Evolutionary conservation across 2,888 invertebrate species (phyloP), one percentile per base, ranked within the genome.

Genomic region (Tuberolachnus salignus): DNA sequence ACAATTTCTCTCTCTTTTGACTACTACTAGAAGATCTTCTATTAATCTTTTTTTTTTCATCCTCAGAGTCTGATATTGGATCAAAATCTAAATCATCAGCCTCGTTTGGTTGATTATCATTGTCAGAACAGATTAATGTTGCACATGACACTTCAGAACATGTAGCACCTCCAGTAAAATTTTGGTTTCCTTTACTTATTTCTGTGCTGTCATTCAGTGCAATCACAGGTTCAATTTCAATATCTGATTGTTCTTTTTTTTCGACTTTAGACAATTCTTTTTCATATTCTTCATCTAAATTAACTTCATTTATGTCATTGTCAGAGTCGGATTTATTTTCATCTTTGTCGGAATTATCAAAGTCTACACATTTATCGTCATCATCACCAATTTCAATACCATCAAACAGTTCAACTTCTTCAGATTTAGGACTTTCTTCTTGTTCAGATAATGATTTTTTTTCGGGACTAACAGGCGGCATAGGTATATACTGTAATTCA

Each of bases 61-160:
- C 78, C 69, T 78, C 78, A 9, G 78, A 78, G 69, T 78, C 78
- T n/a, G 78, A 78, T 4, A 78, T 78, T 34, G 78, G 78, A 59
- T 78, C 78, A 51, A 78, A 78, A 42, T 42, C 61, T 59, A 78
- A 69, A 69, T 61, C 42, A 42, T 23, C 42, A 10, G 11, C 2
- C 16, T 69, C 59, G 14, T 61, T 59, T n/a, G 46, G 21, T 6
- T 59, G 55, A 10, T 55, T 3, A 57, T 75, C 66, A 34, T 73
- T 82, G 14, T 82, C 81, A 23, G 74, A 71, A 49, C 81, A 82
- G 69, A 82, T 82, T 4, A 82, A 69, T 19, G 81, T 81, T 55
- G 80, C 81, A 26, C 81, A 82, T 21, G 82, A 83, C 21, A 83
- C 82, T 69, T 82, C 82, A 70, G 82, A 34, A 34, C 34, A 83